phyloP scores from a whole-genome alignment of 1,140 invertebrate species.

The Phortica variegata region DNA sequence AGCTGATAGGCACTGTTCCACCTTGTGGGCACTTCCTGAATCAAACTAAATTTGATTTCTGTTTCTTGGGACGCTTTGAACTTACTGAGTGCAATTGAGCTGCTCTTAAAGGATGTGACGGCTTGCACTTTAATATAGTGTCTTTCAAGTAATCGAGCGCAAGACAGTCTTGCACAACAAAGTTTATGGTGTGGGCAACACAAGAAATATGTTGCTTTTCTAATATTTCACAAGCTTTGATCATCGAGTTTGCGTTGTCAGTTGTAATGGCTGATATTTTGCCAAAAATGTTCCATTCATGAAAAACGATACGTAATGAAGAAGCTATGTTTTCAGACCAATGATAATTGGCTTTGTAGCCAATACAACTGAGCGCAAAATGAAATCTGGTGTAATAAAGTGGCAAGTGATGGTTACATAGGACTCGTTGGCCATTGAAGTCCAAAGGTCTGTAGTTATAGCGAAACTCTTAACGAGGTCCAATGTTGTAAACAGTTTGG shows the following conservation, averaged over 20 bases:
- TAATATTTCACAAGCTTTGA: conserved; percentile 12
- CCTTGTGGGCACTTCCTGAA: neutral
- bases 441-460: too few species aligned
- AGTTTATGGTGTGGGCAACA: conserved; percentile 13
- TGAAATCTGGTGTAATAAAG: too few species aligned
- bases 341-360: too few species aligned
- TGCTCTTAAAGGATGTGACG: neutral
- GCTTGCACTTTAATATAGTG: neutral
- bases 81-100: neutral
- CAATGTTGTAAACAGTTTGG: too few species aligned
- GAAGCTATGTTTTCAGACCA: conserved; percentile 12
- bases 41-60: neutral
- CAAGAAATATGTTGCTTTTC: conserved; percentile 9
- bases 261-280: conserved; percentile 13
- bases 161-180: conserved; percentile 6
- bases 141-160: neutral
- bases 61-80: neutral
- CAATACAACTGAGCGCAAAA: too few species aligned
- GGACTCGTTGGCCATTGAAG: too few species aligned
- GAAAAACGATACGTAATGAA: conserved; percentile 3
- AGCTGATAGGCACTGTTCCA: neutral
- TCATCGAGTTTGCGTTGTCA: conserved; percentile 11
- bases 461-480: too few species aligned
- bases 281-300: conserved; percentile 12
- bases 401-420: too few species aligned